Percentiles rank a stretch among this genome's conserved stretches.
These are phyloP conservation scores for Echeneis naucrates DNA, from an alignment of 2,797 vertebrate species.

Conservation along the genomic window DNA sequence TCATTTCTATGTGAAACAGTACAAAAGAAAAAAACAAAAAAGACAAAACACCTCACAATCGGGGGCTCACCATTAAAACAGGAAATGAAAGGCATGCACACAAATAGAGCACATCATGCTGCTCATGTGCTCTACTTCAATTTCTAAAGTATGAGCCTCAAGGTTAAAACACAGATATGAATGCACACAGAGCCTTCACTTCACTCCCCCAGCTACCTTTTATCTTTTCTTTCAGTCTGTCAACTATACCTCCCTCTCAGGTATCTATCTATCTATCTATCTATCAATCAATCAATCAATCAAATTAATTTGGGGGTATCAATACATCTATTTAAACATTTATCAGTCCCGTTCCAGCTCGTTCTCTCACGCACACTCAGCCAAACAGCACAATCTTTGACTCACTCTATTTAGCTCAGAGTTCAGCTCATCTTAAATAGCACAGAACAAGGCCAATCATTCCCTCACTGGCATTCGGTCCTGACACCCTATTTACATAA, in stretches of 20 bases:
- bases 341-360: background rate
- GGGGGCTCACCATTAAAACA: slow-evolving; percentile 32
- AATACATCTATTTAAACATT: background rate
- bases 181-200: slow-evolving; percentile 32
- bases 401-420: slow-evolving; percentile 16
- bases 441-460: slow-evolving; percentile 33
- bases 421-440: slow-evolving; percentile 30
- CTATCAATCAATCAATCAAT: slow-evolving; percentile 34
- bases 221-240: slow-evolving; percentile 22
- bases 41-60: slow-evolving; percentile 22
- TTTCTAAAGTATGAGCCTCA: slow-evolving; percentile 45
- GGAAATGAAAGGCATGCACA: slow-evolving; percentile 47
- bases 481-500: slow-evolving; percentile 67
- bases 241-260: slow-evolving; percentile 6
- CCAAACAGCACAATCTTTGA: background rate
- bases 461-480: slow-evolving; percentile 34
- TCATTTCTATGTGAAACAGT: slow-evolving; percentile 16
- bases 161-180: slow-evolving; percentile 58
- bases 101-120: slow-evolving; percentile 21
- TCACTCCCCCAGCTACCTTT: slow-evolving; percentile 13
- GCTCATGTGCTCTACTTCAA: slow-evolving; percentile 30
- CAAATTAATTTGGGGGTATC: background rate
- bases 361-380: background rate
- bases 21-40: too few species aligned
- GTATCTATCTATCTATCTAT: slow-evolving; percentile 38